These are phyloP conservation scores for Scalopus aquaticus DNA, from an alignment of 2,113 vertebrate species.

Conservation along the genomic window DNA sequence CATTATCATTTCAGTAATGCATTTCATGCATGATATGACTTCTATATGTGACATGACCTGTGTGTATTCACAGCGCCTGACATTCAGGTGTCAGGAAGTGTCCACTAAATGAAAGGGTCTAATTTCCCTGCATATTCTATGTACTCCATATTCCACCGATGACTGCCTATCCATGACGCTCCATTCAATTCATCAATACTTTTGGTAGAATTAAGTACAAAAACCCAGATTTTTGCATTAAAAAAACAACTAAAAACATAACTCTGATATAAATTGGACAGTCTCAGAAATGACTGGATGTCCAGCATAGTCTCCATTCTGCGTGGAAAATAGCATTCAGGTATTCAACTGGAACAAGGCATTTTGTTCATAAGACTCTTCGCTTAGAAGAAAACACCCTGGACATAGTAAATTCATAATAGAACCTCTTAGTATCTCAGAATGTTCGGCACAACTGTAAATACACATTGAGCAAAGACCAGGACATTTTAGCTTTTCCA, in stretches of 20 bases:
- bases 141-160: background rate
- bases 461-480: background rate
- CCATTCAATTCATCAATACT: background rate
- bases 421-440: background rate
- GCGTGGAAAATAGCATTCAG: background rate
- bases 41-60: background rate
- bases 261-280: background rate
- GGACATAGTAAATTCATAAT: background rate
- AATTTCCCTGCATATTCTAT: background rate
- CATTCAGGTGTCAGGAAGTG: background rate
- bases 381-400: background rate
- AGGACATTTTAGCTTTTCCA: background rate
- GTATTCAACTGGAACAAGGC: background rate
- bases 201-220: conserved; percentile 3
- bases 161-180: background rate
- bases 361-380: background rate
- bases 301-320: background rate
- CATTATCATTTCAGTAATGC: background rate
- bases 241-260: no score
- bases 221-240: background rate
- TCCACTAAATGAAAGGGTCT: background rate
- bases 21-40: background rate
- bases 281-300: background rate
- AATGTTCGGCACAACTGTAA: background rate
- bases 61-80: background rate